Conservation (phyloP, 2,113 vertebrate genomes). For the Hypomesus transpacificus region DNA sequence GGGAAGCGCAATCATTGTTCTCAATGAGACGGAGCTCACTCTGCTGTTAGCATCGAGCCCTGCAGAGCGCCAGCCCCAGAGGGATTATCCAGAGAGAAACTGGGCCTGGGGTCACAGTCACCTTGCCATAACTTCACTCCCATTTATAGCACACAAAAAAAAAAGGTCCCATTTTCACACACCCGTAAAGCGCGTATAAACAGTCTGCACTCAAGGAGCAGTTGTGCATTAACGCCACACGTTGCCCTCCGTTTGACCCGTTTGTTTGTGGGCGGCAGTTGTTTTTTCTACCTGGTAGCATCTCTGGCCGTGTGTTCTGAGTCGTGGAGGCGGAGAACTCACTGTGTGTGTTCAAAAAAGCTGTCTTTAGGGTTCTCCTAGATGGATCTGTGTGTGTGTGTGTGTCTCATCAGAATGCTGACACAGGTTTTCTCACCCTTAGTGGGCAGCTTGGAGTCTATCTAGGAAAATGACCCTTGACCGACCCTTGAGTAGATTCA, state of each 20-base stretch:
- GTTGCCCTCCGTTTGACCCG: slow-evolving; percentile 20
- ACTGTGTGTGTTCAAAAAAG: slow-evolving; percentile 35
- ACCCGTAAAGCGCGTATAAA: not conserved
- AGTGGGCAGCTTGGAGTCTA: slow-evolving; percentile 45
- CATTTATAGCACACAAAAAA: not conserved
- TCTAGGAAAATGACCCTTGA: slow-evolving; percentile 23
- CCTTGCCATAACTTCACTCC: not conserved
- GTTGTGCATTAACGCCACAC: slow-evolving; percentile 24
- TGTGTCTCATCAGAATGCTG: slow-evolving; percentile 31
- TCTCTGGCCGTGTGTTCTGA: too few relatives aligned
- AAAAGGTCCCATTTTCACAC: not conserved
- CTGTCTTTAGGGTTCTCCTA: slow-evolving; percentile 27
- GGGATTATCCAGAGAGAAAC: not conserved
- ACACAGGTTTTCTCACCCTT: slow-evolving; percentile 35
- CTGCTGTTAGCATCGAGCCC: not conserved
- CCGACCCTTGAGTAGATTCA: not conserved
- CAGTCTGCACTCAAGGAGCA: slow-evolving; percentile 8
- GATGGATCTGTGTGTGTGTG: slow-evolving; percentile 9
- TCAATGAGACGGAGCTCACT: not conserved
- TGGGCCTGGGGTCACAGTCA: slow-evolving; percentile 2
- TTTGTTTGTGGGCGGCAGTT: too few relatives aligned
- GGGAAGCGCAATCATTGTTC: not conserved
- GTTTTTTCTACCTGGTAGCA: too few relatives aligned
- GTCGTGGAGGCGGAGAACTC: not conserved
- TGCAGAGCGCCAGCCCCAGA: not conserved